A percentile compares a stretch with the other conserved stretches of the same genome.
phyloP scores from a whole-genome alignment of 92 coral and sea anemone species.

The Palythoa grandis region DNA sequence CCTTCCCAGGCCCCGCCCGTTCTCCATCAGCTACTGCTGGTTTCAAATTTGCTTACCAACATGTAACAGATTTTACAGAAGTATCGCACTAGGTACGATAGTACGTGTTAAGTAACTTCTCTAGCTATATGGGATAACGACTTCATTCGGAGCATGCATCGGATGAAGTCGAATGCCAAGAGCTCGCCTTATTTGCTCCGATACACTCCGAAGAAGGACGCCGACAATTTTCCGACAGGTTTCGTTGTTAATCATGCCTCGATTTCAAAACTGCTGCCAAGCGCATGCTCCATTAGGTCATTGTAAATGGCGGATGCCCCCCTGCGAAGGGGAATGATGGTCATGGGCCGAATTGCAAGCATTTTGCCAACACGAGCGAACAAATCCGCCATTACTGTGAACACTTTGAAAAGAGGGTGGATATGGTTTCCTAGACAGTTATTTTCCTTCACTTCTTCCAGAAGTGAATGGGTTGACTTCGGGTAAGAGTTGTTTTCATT shows the following conservation, averaged over 20 bases:
- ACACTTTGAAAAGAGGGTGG: slow-evolving; percentile 84
- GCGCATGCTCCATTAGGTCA: slow-evolving; percentile 60
- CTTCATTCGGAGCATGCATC: too few relatives aligned
- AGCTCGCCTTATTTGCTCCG: too few relatives aligned
- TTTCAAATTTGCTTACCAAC: too few relatives aligned
- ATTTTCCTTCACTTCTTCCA: slow-evolving; percentile 57
- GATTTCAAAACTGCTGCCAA: slow-evolving; percentile 24
- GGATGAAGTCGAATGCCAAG: too few relatives aligned
- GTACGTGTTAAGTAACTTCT: too few relatives aligned
- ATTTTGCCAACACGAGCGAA: slow-evolving; percentile 98
- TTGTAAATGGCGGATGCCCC: slow-evolving; percentile 98
- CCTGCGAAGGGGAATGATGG: slow-evolving; percentile 99
- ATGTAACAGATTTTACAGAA: too few relatives aligned
- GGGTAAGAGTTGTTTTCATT: slow-evolving; percentile 74
- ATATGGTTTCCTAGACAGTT: slow-evolving; percentile 79
- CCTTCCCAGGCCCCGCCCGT: too few relatives aligned
- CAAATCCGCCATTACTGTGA: slow-evolving; percentile 99
- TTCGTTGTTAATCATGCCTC: neutral
- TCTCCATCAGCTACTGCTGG: too few relatives aligned
- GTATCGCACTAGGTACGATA: too few relatives aligned
- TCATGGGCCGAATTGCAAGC: slow-evolving; percentile 99
- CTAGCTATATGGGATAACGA: too few relatives aligned
- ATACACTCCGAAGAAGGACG: too few relatives aligned
- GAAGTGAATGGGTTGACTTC: slow-evolving; percentile 70
- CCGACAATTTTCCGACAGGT: too few relatives aligned